Percentiles rank a stretch among this genome's conserved stretches.
These are phyloP conservation scores for Urechis unicinctus DNA, from an alignment of 2,888 invertebrate species.

Conservation along the genomic window DNA sequence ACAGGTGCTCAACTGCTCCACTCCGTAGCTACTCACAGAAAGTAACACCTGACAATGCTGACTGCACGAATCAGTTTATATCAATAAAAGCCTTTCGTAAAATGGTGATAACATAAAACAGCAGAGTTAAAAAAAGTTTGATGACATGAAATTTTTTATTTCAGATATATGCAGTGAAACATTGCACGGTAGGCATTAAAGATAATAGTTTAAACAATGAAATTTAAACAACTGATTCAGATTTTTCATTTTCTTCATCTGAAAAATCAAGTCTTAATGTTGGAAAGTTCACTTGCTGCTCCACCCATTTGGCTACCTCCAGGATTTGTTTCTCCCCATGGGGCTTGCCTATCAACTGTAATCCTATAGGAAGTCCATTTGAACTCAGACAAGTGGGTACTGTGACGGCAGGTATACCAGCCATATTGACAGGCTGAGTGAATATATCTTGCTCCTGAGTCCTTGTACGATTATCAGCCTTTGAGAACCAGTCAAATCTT, in stretches of 20 bases:
- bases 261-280: constrained; percentile 6
- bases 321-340: constrained; percentile 71
- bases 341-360: constrained; percentile 80
- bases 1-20: too few relatives aligned
- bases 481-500: constrained; percentile 66
- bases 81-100: too few relatives aligned
- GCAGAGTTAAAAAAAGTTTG: too few relatives aligned
- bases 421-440: constrained; percentile 94
- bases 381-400: constrained; percentile 73
- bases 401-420: constrained; percentile 80
- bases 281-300: constrained; percentile 32
- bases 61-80: too few relatives aligned
- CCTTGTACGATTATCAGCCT: constrained; percentile 75
- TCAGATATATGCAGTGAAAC: too few relatives aligned
- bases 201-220: background rate
- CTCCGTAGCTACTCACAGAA: too few relatives aligned
- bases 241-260: background rate
- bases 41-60: too few relatives aligned
- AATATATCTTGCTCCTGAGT: constrained; percentile 87
- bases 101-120: too few relatives aligned
- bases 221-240: background rate
- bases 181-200: too few relatives aligned
- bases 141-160: too few relatives aligned
- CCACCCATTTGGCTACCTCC: constrained; percentile 71
- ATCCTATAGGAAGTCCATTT: constrained; percentile 69